Base-by-base conservation (phyloP, 2,888 invertebrate genomes). In the Gisinianus flammeolus region DNA sequence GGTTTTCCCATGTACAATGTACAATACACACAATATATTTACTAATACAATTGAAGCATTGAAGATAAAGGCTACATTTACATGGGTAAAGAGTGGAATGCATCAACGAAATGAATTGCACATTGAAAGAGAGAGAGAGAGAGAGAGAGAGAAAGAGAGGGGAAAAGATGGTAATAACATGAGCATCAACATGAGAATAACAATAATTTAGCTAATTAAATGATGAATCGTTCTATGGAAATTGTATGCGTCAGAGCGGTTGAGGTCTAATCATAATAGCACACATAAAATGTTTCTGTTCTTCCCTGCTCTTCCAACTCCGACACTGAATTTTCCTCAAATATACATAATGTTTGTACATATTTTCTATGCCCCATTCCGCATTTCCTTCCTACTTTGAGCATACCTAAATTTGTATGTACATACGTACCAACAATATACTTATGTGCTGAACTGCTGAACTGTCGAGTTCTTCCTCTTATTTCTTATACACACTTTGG, bases 141-240 rank as follows among this genome's bases (percentile, higher is more conserved):
- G 44, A 16, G 44, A 44, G 44, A 54, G 54, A 54, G 54, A 54
- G 54, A 54, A n/a, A n/a, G 54, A 16, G 54, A 54, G 54, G 19
- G 54, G 16, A 16, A 44, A 16, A 10, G 44, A 6, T 16, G n/a
- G 54, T 19, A n/a, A 16, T 16, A 16, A n/a, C n/a, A n/a, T n/a
- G n/a, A n/a, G n/a, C n/a, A 35, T 12, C 35, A 35, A 5, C 35
- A 35, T 35, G 6, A 35, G 35, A 35, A 35, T 5, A 35, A 35
- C 12, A 62, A 62, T 62, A 62, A 62, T 62, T 62, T 62, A 62
- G 22, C 22, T 62, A 62, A 62, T 62, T 62, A 62, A 62, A 62
- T 62, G 62, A 62, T 24, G 62, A 62, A 62, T 62, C 22, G 19
- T 56, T 19, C 56, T 5, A 56, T 10, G n/a, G 19, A 24, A 24